Base-by-base conservation (phyloP, 1,140 invertebrate species). In the Teleopsis dalmanni region DNA sequence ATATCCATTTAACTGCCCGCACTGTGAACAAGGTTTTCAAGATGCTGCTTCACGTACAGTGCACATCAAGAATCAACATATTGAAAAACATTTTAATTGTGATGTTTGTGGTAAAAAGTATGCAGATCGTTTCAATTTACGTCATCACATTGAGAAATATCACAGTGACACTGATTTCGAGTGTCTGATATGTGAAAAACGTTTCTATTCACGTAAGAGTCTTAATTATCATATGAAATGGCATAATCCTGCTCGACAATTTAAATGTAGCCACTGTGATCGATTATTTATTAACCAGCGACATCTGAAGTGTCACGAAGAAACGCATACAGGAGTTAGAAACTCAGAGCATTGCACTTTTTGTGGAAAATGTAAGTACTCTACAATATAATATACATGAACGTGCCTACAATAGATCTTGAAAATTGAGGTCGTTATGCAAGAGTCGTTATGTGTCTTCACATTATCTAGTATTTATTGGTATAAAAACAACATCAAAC, bases 181-280 rank as follows among this genome's bases (percentile, higher is more conserved):
- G 34, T 67, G 64, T 51, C 53, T 35, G 2, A 40, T 62, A 27
- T 67, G 64, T 22, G 64, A 57, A 18, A 67, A 67, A 33, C 58
- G 61, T 7, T 67, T 67, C 44, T 60, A 60, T 18, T 64, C 64
- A 4, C 61, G 61, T 8, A 67, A 67, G 37, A 67, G 64, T 25
- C 45, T 67, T 2, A 66, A 61, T 8, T 67, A 67, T 37, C 64
- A 67, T 37, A 67, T 64, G 57, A 66, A 66, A 34, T 67, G 64
- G 64, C 64, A 67, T 42, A 64, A 62, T 43, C 64, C 64, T 21
- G 57, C 62, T 11, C 58, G 55, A 2, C 59, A 67, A 38, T 45
- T 67, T 5, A 58, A 63, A 21, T 67, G 64, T 18, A 56, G 25
- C 9, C 57, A 62, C 9, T 67, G 64, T 41, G 64, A 67, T 36